phyloP scores from a whole-genome alignment of 2,113 vertebrate genomes.

The Apeltes quadracus region DNA sequence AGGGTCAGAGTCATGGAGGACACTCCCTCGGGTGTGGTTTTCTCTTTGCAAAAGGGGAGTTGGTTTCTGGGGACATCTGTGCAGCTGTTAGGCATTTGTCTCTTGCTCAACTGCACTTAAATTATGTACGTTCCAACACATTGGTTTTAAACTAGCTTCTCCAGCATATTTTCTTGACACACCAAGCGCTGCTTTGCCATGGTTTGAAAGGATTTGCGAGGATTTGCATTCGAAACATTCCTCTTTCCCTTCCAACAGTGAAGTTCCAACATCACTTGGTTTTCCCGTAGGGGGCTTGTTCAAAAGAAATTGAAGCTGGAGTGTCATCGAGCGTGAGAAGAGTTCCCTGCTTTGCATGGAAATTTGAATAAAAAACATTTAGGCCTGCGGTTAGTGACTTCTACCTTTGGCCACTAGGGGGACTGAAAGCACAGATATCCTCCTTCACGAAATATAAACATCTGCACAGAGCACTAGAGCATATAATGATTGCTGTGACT shows the following conservation, averaged over 20 bases:
- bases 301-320: slow-evolving; percentile 7
- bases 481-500: slow-evolving; percentile 3
- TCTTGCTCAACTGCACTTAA: slow-evolving; percentile 7
- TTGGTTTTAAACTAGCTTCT: neutral
- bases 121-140: neutral
- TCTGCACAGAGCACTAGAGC: slow-evolving; percentile 17
- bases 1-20: slow-evolving; percentile 13
- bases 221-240: slow-evolving; percentile 2
- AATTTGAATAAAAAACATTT: neutral
- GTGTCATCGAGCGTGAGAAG: slow-evolving; percentile 5
- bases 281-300: slow-evolving; percentile 5
- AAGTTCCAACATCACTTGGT: neutral
- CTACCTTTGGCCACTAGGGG: slow-evolving; percentile 69
- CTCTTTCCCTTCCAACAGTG: neutral
- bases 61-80: neutral
- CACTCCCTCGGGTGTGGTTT: neutral
- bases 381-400: neutral
- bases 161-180: neutral
- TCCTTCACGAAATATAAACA: slow-evolving; percentile 1
- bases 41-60: slow-evolving; percentile 1
- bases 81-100: slow-evolving; percentile 1
- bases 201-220: neutral
- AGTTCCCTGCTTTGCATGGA: slow-evolving; percentile 20
- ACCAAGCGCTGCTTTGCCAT: neutral
- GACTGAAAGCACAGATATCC: slow-evolving; percentile 69